phyloP scores from a whole-genome alignment of 2,888 invertebrate species.

The Acronicta aceris region DNA sequence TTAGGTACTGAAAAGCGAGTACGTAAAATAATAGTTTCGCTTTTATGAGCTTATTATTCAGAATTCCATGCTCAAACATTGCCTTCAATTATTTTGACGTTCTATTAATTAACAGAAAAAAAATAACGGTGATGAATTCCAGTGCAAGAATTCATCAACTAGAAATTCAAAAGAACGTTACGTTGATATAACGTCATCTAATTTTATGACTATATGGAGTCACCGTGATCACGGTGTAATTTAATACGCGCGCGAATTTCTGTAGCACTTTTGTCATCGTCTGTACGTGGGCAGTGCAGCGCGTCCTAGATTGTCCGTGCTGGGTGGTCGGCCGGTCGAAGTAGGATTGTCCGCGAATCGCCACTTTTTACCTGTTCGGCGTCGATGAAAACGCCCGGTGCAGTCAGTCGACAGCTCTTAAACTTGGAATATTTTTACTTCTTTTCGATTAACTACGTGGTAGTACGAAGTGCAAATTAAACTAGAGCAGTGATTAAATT shows the following conservation, averaged over 20 bases:
- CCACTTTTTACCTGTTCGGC: constrained; percentile 63
- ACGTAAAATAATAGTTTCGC: constrained; percentile 70
- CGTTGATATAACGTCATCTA: constrained; percentile 2
- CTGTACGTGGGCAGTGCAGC: constrained; percentile 41
- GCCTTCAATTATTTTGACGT: constrained; percentile 41
- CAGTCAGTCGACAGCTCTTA: constrained; percentile 58
- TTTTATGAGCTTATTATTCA: constrained; percentile 64
- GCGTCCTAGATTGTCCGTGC: constrained; percentile 63
- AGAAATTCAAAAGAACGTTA: constrained; percentile 5
- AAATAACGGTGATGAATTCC: constrained; percentile 15
- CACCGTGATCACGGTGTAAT: constrained; percentile 21
- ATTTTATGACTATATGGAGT: constrained; percentile 15
- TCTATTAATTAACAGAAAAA: constrained; percentile 33
- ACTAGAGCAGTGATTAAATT: constrained; percentile 62
- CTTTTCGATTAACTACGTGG: constrained; percentile 48
- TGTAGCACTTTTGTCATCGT: constrained; percentile 42
- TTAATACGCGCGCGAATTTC: constrained; percentile 29
- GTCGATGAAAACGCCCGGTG: constrained; percentile 52
- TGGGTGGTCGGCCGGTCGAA: constrained; percentile 62
- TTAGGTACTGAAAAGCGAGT: constrained; percentile 70
- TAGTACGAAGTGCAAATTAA: constrained; percentile 59
- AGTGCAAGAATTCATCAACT: constrained; percentile 4
- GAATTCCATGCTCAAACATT: constrained; percentile 40
- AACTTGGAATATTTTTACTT: constrained; percentile 64
- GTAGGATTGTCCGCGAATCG: constrained; percentile 64